These are phyloP conservation scores for Eupsilia transversa DNA, from an alignment of 2,888 invertebrate genomes.

Conservation along the genomic window DNA sequence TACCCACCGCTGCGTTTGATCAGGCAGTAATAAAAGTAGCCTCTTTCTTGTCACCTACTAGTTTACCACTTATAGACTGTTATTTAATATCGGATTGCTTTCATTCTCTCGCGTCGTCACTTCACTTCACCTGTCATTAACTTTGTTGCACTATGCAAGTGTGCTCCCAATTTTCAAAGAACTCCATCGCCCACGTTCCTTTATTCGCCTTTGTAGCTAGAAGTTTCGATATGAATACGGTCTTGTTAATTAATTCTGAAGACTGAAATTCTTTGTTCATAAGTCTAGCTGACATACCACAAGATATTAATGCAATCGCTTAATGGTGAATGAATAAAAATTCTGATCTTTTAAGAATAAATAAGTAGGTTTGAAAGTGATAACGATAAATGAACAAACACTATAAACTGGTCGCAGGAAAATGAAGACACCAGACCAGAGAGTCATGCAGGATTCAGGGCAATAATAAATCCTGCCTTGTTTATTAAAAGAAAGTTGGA, in stretches of 20 bases:
- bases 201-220: background rate
- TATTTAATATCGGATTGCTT: background rate
- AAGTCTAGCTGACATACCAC: background rate
- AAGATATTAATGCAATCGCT: background rate
- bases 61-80: background rate
- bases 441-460: background rate
- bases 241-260: constrained; percentile 9
- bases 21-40: background rate
- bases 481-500: background rate
- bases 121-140: background rate
- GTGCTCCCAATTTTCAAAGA: background rate
- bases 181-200: background rate
- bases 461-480: background rate
- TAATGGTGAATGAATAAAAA: background rate
- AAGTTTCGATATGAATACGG: background rate
- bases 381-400: background rate
- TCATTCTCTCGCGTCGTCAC: background rate
- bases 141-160: background rate
- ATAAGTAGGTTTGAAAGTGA: background rate
- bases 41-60: background rate
- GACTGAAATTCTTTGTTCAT: background rate
- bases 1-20: constrained; percentile 20
- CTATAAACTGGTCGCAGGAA: too few relatives aligned
- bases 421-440: background rate
- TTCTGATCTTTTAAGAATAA: background rate